Base-by-base conservation (phyloP, 2,113 vertebrate species). In the Oncorhynchus nerka region DNA sequence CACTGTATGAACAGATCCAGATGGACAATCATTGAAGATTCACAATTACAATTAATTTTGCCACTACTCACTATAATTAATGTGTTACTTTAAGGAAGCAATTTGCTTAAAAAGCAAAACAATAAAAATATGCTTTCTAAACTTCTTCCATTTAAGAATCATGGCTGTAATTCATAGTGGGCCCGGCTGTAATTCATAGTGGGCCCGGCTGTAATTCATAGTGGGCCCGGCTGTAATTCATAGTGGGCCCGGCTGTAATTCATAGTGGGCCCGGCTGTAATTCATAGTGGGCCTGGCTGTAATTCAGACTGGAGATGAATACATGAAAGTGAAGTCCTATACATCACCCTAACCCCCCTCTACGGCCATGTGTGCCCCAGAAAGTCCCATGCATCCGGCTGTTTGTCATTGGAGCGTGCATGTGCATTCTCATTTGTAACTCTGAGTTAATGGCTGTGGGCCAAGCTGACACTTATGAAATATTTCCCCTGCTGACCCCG, bases 391-490 rank as follows among this genome's bases (percentile, higher is more conserved):
- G 66, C 71, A 64, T 19, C 2, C 51, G 39, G 81, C 84, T 81
- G 81, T 92, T 91, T 89, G 87, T 93, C 90, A 87, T 88, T 86
- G 70, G 77, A 81, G 81, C 45, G 83, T 76, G 84, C 8, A 39
- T 45, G 83, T 76, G 84, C 86, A 82, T 90, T 89, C 88, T 90
- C 85, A 88, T 89, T 86, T 83, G 74, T 39, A 87, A 79, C 84
- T 81, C 81, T 83, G 83, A 22, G 75, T 88, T 81, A 84, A 87
- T 86, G 87, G 86, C 90, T 80, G 76, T 15, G 72, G 87, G 89
- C 90, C 88, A 88, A 89, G 80, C 85, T 93, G 91, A 92, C 92
- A 90, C 85, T 86, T 89, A 86, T 91, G 90, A 93, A 93, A 94
- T 92, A 93, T 92, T 88, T 90, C 86, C 89, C 85, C 83, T 84